A percentile compares a stretch with the other conserved stretches of the same genome.
Conservation (phyloP, 1,140 invertebrate species). For the Physella acuta region DNA sequence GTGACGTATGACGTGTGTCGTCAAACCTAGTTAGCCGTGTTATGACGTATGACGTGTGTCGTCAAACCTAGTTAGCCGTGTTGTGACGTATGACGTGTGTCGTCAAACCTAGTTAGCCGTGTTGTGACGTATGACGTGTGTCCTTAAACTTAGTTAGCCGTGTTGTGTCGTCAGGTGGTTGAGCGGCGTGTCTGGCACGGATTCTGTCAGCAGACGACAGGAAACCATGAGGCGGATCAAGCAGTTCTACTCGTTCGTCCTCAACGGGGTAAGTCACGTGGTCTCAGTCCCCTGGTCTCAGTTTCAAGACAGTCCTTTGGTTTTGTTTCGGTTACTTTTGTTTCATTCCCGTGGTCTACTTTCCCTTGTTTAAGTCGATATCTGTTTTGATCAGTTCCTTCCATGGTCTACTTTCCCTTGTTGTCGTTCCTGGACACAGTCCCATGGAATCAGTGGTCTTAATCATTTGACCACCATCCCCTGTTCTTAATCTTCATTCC, state of each 20-base stretch:
- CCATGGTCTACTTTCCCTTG: too few species aligned
- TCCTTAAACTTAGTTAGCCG: neutral
- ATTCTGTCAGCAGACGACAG: neutral
- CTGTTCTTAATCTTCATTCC: too few species aligned
- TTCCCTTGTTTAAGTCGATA: too few species aligned
- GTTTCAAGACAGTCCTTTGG: too few species aligned
- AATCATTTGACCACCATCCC: too few species aligned
- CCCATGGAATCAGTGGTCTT: too few species aligned
- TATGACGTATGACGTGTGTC: neutral
- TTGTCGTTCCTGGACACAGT: too few species aligned
- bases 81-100: neutral
- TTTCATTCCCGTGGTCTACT: neutral
- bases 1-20: neutral
- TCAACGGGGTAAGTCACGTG: constrained; percentile 35
- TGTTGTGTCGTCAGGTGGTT: neutral
- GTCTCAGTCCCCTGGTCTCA: too few species aligned
- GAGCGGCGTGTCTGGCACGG: neutral
- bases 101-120: neutral
- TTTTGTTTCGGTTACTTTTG: neutral
- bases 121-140: neutral
- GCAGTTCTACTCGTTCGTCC: constrained; percentile 33
- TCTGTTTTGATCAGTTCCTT: too few species aligned
- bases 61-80: neutral
- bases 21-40: neutral
- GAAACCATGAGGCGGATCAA: constrained; percentile 28